These are phyloP conservation scores for Oreochromis tanganicae DNA, from an alignment of 2,113 vertebrate species.

Conservation along the genomic window DNA sequence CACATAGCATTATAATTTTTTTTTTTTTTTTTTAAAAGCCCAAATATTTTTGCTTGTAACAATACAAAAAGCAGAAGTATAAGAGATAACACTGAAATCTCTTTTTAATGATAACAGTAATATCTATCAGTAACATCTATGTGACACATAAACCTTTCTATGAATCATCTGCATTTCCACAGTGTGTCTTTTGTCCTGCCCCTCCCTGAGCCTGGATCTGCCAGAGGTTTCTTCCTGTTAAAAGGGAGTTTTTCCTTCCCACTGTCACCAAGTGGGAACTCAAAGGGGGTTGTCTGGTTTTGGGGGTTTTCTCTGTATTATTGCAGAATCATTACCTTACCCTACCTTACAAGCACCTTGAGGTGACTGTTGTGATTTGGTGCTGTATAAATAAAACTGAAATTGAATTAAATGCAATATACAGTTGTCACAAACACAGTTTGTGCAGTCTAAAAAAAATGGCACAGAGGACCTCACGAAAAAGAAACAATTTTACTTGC, in stretches of 20 bases:
- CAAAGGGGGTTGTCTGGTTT: background rate
- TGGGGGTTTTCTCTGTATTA: background rate
- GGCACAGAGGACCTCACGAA: background rate
- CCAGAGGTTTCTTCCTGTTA: background rate
- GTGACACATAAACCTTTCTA: background rate
- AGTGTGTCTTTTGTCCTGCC: background rate
- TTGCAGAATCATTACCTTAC: background rate
- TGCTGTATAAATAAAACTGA: background rate
- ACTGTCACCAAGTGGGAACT: background rate
- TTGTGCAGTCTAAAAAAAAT: background rate
- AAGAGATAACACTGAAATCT: background rate
- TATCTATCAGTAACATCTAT: background rate
- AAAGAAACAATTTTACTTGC: background rate
- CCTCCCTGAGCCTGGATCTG: background rate
- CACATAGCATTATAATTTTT: background rate
- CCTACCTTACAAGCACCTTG: background rate
- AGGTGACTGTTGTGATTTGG: background rate
- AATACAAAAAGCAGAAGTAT: rapidly evolving
- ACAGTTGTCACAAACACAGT: background rate
- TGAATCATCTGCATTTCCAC: background rate
- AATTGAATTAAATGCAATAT: background rate
- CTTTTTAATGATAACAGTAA: background rate
- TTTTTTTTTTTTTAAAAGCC: background rate
- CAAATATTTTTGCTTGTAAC: background rate
- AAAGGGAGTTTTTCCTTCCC: background rate